A percentile compares a stretch with the other conserved stretches of the same genome.
Evolutionary conservation across 1,140 invertebrate species (phyloP).

Genomic region (Cylas formicarius): DNA sequence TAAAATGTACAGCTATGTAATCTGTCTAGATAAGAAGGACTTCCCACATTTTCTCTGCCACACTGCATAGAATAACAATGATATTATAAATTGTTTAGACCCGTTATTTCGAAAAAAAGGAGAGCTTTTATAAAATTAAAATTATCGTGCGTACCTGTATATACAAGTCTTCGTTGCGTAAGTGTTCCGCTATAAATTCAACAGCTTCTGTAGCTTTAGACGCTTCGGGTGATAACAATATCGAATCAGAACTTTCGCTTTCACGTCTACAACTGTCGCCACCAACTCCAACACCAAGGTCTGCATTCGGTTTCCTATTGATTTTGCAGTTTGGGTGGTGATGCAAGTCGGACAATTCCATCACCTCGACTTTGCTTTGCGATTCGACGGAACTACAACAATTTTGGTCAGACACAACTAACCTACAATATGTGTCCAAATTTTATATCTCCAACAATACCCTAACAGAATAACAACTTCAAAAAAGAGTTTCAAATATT

Average conservation of each 20-base stretch:
- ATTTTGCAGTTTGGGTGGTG: constrained; percentile 95
- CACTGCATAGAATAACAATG: too few species aligned
- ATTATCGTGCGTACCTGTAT: constrained; percentile 77
- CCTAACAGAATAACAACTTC: too few species aligned
- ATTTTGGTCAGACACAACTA: too few species aligned
- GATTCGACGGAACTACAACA: constrained; percentile 41
- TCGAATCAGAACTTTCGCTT: constrained; percentile 84
- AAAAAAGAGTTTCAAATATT: too few species aligned
- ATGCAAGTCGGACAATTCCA: constrained; percentile 90
- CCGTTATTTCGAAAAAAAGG: neutral
- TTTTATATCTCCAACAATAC: too few species aligned
- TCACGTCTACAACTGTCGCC: constrained; percentile 64
- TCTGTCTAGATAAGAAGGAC: too few species aligned
- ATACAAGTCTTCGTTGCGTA: constrained; percentile 93
- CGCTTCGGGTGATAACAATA: constrained; percentile 84
- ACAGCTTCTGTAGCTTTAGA: constrained; percentile 94
- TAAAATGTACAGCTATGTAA: too few species aligned
- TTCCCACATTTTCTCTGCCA: too few species aligned
- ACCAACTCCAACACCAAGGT: constrained; percentile 57
- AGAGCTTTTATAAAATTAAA: too few species aligned
- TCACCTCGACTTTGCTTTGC: constrained; percentile 79
- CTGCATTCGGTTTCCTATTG: constrained; percentile 65
- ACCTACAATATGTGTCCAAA: too few species aligned
- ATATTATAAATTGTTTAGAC: too few species aligned
- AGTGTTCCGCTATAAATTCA: constrained; percentile 95